Evolutionary conservation across 2,888 invertebrate species (phyloP), one percentile per base, ranked within the genome.

Genomic region (Dynastes grantii): DNA sequence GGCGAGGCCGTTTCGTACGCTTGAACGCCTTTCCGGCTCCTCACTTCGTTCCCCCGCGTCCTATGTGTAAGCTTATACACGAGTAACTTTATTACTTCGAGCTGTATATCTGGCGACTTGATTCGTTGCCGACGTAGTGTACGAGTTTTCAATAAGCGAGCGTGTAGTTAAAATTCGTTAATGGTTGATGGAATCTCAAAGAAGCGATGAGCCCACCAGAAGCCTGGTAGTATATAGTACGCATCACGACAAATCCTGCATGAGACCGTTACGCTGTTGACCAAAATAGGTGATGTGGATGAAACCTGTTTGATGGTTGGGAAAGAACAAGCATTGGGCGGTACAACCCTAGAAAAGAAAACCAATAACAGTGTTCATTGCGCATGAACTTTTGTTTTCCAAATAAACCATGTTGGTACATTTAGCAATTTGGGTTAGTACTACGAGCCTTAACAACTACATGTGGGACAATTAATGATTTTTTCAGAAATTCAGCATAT

Each of bases 11-110:
- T 73, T 58, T 22, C 22, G 61, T 75, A 45, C 73, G 61, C 61
- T 75, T 22, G 73, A 63, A 75, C 61, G 73, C 73, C 61, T 61
- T 45, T 71, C 58, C 6, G 13, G 16, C 40, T 58, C 29, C 16
- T 40, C 73, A 11, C 68, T 68, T 29, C 5, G 11, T 27, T 22
- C 49, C 22, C 13, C 22, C 51, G 27, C 22, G 8, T 2, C 55
- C 55, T 8, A 58, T 27, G 55, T 58, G 29, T 63, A 29, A 27
- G 32, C 63, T 63, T 63, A 6, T 45, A 27, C 49, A 49, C 32
- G 64, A 2, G 11, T 29, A n/a, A 9, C 13, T 29, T 64, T 64
- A 64, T 64, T 32, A 32, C 27, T 64, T 13, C 45, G 45, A 45
- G 45, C 45, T 32, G 32, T 64, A 6, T 64, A 64, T 6, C n/a